Evolutionary conservation across 1,140 invertebrate species (phyloP).

Genomic region (Sminthurides bifidus): DNA sequence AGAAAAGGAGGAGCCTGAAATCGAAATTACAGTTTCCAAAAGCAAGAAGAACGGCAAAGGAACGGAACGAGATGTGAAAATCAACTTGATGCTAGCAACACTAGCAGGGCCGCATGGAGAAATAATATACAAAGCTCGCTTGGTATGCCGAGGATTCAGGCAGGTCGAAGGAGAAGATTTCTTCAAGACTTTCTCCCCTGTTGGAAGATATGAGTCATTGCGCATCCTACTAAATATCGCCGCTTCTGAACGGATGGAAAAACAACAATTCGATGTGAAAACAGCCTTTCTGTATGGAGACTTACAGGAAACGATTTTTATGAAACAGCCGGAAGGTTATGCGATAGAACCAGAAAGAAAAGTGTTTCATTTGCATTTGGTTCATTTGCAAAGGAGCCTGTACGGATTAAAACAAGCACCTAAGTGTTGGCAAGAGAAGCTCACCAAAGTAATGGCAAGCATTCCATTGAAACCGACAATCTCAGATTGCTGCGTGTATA

Average conservation of each 20-base stretch:
- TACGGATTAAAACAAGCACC: too few relatives aligned
- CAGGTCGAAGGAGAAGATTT: conserved; percentile 24
- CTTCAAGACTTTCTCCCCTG: conserved; percentile 35
- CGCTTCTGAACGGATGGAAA: conserved; percentile 4
- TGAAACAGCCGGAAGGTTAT: too few relatives aligned
- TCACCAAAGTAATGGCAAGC: conserved; percentile 31
- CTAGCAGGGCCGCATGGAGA: neutral
- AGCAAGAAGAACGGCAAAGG: neutral
- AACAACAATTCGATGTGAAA: conserved; percentile 6
- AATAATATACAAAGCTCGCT: conserved; percentile 13
- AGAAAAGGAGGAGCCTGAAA: too few relatives aligned
- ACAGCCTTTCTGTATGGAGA: conserved; percentile 23
- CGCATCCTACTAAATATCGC: conserved; percentile 36
- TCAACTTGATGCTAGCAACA: too few relatives aligned
- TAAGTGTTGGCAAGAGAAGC: conserved; percentile 36
- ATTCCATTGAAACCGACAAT: conserved; percentile 33
- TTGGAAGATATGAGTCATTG: conserved; percentile 34
- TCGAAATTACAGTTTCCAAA: conserved; percentile 1
- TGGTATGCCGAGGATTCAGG: conserved; percentile 19
- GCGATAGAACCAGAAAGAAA: too few relatives aligned
- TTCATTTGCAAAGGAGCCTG: too few relatives aligned
- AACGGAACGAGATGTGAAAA: neutral
- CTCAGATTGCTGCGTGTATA: conserved; percentile 36
- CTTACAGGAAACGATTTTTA: neutral
- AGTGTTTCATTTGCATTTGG: too few relatives aligned